phyloP scores from a whole-genome alignment of 2,888 invertebrate genomes.

The Spodoptera picta region DNA sequence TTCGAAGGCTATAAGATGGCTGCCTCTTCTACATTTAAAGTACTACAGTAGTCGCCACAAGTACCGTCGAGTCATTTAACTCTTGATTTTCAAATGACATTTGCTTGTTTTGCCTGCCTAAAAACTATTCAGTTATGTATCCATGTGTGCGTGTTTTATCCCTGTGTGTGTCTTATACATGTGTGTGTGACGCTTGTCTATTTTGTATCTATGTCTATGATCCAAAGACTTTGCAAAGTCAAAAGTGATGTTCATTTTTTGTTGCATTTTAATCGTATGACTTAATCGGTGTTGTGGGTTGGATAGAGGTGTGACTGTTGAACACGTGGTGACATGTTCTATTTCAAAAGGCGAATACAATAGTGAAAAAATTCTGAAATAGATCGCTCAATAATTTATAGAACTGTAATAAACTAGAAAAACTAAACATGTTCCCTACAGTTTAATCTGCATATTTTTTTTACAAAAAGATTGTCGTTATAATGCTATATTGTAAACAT shows the following conservation, averaged over 20 bases:
- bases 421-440: too few relatives aligned
- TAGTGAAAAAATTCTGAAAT: too few relatives aligned
- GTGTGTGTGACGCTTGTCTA: constrained; percentile 19
- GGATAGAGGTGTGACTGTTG: too few relatives aligned
- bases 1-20: constrained; percentile 32
- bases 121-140: constrained; percentile 49
- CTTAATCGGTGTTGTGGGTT: neutral
- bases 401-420: neutral
- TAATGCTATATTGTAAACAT: too few relatives aligned
- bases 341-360: too few relatives aligned
- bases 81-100: constrained; percentile 72
- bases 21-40: constrained; percentile 26
- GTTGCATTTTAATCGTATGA: neutral
- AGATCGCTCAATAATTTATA: constrained; percentile 1
- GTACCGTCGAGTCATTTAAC: constrained; percentile 61
- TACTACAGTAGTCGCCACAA: constrained; percentile 2
- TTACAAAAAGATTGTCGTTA: too few relatives aligned
- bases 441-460: too few relatives aligned
- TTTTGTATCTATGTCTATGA: constrained; percentile 29
- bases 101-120: constrained; percentile 53
- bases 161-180: constrained; percentile 3
- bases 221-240: constrained; percentile 36
- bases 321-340: too few relatives aligned
- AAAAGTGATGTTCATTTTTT: constrained; percentile 20
- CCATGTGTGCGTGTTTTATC: constrained; percentile 7